phyloP scores from a whole-genome alignment of 2,888 invertebrate species.

The Sepioteuthis lessoniana region DNA sequence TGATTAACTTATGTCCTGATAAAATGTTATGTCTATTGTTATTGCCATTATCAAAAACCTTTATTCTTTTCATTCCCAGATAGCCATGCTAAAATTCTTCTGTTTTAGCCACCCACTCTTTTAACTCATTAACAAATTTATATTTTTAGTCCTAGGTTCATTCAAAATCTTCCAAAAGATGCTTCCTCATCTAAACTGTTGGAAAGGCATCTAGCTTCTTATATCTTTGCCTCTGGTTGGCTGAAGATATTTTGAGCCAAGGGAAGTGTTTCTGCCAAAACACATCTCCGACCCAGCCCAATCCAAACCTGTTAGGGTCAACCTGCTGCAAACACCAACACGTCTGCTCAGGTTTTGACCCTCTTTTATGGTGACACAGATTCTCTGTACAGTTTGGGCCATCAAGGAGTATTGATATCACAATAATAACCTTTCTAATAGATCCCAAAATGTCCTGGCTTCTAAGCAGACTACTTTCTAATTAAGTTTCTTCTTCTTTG shows the following conservation, averaged over 20 bases:
- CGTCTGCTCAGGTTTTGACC: conserved; percentile 16
- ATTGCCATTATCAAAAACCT: too few relatives aligned
- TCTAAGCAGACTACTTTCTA: conserved; percentile 15
- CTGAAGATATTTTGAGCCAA: not conserved
- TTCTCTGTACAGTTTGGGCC: not conserved
- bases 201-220: not conserved
- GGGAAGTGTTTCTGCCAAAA: conserved; percentile 20
- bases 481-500: conserved; percentile 42
- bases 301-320: conserved; percentile 1
- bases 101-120: not conserved
- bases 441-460: conserved; percentile 43
- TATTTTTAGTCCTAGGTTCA: not conserved
- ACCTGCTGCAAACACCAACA: not conserved
- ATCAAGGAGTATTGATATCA: not conserved
- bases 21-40: too few relatives aligned
- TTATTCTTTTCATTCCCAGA: not conserved
- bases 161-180: not conserved
- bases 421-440: conserved; percentile 35
- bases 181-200: not conserved
- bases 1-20: too few relatives aligned
- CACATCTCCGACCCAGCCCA: not conserved
- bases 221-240: not conserved
- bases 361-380: not conserved
- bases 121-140: not conserved
- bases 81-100: not conserved